Conservation (phyloP, 2,888 invertebrate genomes). For the Noctua janthina region DNA sequence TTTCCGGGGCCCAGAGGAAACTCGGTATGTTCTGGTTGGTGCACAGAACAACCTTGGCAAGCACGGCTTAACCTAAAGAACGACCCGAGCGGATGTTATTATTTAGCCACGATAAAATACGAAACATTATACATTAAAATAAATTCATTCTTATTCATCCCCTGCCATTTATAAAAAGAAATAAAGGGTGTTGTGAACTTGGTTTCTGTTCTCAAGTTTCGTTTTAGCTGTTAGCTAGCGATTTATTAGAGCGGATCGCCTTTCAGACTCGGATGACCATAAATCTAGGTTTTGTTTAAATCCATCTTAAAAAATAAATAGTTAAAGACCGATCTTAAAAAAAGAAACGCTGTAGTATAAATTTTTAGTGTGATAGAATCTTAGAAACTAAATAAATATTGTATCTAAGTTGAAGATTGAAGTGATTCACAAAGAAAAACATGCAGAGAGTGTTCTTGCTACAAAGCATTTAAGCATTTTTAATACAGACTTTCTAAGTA, state of each 20-base stretch:
- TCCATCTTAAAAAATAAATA: not conserved
- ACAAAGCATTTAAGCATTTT: not conserved
- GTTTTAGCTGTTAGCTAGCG: slow-evolving; percentile 56
- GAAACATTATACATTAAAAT: slow-evolving; percentile 9
- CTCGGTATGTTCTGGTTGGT: not conserved
- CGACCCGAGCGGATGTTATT: not conserved
- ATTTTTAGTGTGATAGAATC: not conserved
- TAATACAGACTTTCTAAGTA: not conserved
- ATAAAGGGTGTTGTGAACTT: slow-evolving; percentile 44
- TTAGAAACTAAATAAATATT: not conserved
- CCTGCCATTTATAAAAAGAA: slow-evolving; percentile 22
- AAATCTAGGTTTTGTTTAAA: slow-evolving; percentile 35
- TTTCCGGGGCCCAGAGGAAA: not conserved
- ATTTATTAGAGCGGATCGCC: slow-evolving; percentile 58
- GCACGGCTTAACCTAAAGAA: not conserved
- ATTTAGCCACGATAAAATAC: not conserved
- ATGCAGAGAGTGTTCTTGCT: not conserved
- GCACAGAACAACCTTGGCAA: not conserved
- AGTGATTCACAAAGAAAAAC: not conserved
- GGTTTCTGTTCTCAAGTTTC: slow-evolving; percentile 55
- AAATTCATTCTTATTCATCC: slow-evolving; percentile 28
- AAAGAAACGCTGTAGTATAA: not conserved
- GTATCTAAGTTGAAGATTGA: not conserved
- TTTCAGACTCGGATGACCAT: slow-evolving; percentile 54
- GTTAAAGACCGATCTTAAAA: not conserved